Conservation (phyloP, 1,140 invertebrate species). For the Paraescarpia echinospica region DNA sequence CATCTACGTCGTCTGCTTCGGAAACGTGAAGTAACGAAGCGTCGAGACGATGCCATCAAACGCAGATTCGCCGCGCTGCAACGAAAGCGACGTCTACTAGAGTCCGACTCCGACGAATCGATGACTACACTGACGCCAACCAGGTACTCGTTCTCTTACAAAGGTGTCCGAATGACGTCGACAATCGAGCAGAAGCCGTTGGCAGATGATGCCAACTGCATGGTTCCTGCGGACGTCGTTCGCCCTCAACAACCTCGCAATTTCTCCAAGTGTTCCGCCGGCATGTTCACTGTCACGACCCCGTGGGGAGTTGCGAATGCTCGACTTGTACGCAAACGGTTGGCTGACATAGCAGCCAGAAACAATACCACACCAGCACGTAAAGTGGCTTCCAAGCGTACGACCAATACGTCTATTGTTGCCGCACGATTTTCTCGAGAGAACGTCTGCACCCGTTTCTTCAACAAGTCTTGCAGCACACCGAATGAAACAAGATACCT, state of each 20-base stretch:
- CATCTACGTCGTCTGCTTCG: background rate
- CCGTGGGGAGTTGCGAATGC: background rate
- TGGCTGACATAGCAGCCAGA: background rate
- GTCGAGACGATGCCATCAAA: background rate
- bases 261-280: background rate
- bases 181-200: background rate
- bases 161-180: background rate
- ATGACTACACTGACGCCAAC: background rate
- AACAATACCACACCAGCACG: background rate
- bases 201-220: background rate
- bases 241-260: background rate
- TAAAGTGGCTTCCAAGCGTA: background rate
- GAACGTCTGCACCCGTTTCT: background rate
- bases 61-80: background rate
- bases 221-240: background rate
- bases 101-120: background rate
- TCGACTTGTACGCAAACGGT: background rate
- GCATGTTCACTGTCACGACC: background rate
- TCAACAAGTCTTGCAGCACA: background rate
- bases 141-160: background rate
- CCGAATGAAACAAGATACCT: background rate
- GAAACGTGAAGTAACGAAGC: background rate
- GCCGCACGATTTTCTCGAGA: background rate
- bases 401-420: background rate
- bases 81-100: background rate